Evolutionary conservation across 2,113 vertebrate genomes (phyloP).

Genomic region (Scytalopus superciliaris): DNA sequence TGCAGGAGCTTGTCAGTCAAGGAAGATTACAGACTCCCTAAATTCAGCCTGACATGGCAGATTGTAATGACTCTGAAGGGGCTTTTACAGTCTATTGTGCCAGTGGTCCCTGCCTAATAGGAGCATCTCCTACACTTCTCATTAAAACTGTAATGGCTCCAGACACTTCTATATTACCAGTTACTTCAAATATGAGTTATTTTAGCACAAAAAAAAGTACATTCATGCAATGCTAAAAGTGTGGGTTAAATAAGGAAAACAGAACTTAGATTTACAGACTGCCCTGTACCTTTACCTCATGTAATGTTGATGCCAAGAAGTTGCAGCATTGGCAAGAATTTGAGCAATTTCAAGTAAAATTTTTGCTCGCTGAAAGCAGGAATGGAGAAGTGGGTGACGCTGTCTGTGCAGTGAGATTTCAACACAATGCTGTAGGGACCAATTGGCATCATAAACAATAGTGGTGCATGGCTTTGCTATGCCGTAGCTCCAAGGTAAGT

Average conservation of each 20-base stretch:
- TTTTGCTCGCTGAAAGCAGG: rapidly evolving
- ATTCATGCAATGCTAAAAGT: not conserved
- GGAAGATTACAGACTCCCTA: conserved; percentile 4
- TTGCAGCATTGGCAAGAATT: not conserved
- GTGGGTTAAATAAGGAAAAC: not conserved
- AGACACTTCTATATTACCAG: not conserved
- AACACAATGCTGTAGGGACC: not conserved
- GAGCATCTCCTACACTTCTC: not conserved
- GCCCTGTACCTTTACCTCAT: not conserved
- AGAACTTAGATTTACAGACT: not conserved
- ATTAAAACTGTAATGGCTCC: not conserved
- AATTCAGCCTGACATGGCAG: conserved; percentile 5
- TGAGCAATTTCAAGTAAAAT: not conserved
- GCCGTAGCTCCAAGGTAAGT: not conserved
- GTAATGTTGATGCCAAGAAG: not conserved
- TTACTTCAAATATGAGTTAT: not conserved
- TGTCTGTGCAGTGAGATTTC: not conserved
- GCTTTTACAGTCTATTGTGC: not conserved
- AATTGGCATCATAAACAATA: not conserved
- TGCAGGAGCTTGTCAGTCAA: conserved; percentile 22
- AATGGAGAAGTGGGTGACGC: not conserved
- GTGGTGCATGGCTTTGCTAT: not conserved
- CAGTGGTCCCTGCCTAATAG: not conserved
- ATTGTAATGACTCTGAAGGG: conserved; percentile 17
- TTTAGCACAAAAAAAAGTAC: not conserved